Evolutionary conservation across 2,797 vertebrate genomes (phyloP), one percentile per base, ranked within the genome.

Genomic region (Mycteria americana): DNA sequence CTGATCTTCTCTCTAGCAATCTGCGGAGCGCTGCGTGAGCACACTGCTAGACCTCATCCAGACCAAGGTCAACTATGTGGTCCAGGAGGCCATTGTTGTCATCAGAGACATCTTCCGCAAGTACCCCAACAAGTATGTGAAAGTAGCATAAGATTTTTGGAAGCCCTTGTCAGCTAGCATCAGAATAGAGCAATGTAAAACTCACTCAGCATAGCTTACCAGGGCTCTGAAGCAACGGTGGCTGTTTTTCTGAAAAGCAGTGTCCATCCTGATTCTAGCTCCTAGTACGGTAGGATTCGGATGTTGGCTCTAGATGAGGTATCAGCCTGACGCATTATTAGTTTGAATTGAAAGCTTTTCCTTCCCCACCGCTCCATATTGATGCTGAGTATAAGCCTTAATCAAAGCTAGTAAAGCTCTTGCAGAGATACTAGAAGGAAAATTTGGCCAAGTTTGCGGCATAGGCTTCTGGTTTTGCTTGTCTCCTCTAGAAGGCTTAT

Each of bases 41-140:
- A 98, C 98, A 0, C 96, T 98, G 80, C 97, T 98, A 41, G 98
- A 98, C 88, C 98, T 98, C 92, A 98, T 98, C 96, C 98, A 98
- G 96, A 98, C 98, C 74, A 98, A 98, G 96, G 98, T 98, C 60
- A 98, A 98, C 95, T 98, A 98, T 9, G 98, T 98, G 50, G 98
- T 98, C 30, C 98, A 98, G 96, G 98, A 98, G 64, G 98, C 98
- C 8, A 98, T 98, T 23, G 98, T 98, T 33, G 98, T 98, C 93
- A 98, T 98, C 95, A 97, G 98, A 53, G 98, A 98, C 94, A 98
- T 98, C 95, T 98, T 98, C 97, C 98, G 98, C 91, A 98, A 98
- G 81, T 98, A 98, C 67, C 98, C 98, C 65, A 98, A 98, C 96
- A 98, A 98, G 98, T 98, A 97, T 0, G 98, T 98, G 73, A 2